Evolutionary conservation across 2,113 vertebrate genomes (phyloP).

Genomic region (Antechinus stuartii): DNA sequence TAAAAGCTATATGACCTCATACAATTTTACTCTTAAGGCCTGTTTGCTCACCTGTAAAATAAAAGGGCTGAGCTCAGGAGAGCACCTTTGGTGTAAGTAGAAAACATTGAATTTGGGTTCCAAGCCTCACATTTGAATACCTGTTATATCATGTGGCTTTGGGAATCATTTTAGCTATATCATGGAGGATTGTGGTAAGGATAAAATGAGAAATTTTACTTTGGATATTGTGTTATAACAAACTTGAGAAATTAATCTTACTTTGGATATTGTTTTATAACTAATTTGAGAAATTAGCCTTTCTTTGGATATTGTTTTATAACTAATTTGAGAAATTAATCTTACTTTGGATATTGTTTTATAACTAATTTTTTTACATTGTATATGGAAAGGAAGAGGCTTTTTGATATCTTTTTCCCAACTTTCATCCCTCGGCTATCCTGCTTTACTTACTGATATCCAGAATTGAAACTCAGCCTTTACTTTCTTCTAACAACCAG

Average conservation of each 20-base stretch:
- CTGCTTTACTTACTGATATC: constrained; percentile 16
- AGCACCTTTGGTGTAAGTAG: background rate
- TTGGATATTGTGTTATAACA: background rate
- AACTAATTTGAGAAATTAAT: background rate
- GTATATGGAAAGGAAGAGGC: background rate
- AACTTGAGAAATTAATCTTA: too few relatives aligned
- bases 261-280: background rate
- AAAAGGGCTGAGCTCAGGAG: background rate
- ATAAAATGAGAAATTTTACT: background rate
- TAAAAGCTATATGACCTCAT: background rate
- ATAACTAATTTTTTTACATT: constrained; percentile 15
- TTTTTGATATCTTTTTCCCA: background rate
- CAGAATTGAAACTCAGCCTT: constrained; percentile 33
- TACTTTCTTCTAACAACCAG: constrained; percentile 56
- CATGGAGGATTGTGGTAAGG: background rate
- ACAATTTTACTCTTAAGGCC: background rate
- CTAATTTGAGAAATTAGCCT: background rate
- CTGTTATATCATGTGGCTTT: background rate
- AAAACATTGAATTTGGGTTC: background rate
- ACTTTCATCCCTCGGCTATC: background rate
- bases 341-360: background rate
- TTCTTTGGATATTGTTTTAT: background rate
- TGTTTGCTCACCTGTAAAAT: background rate
- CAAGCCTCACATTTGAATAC: background rate
- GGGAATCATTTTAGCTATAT: background rate